Conservation (phyloP, 2,888 invertebrate species). For the Dermolepida albohirtum region DNA sequence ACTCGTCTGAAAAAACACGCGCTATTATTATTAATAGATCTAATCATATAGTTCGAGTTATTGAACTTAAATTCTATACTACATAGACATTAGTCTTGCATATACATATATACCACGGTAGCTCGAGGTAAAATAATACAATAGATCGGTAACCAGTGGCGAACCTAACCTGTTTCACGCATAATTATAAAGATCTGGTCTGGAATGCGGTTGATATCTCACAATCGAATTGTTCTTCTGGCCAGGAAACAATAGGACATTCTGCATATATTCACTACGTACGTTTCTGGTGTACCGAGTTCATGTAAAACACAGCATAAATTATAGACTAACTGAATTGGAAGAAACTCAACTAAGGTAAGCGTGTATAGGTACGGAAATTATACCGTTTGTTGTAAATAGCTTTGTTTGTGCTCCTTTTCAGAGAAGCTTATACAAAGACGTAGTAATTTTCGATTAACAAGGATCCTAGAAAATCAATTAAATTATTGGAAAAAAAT, state of each 20-base stretch:
- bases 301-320: conserved; percentile 35
- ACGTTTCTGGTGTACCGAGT: conserved; percentile 38
- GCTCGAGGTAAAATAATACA: conserved; percentile 48
- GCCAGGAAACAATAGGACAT: conserved; percentile 47
- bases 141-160: conserved; percentile 49
- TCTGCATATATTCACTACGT: conserved; percentile 33
- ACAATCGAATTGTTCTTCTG: conserved; percentile 46
- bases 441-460: conserved; percentile 17
- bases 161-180: conserved; percentile 49
- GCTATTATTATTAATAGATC: conserved; percentile 42
- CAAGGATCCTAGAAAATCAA: too few species aligned
- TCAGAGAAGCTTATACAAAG: conserved; percentile 6
- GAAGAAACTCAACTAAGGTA: background rate
- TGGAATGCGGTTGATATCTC: conserved; percentile 48
- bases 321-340: background rate
- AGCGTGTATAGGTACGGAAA: background rate
- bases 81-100: conserved; percentile 34
- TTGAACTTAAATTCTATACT: conserved; percentile 40
- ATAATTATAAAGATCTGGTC: conserved; percentile 47
- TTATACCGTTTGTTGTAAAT: conserved; percentile 15
- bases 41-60: conserved; percentile 39
- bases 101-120: conserved; percentile 34
- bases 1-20: conserved; percentile 36
- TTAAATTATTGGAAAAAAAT: background rate
- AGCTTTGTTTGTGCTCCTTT: conserved; percentile 28